Evolutionary conservation across 23 tunicate species (phyloP).

Genomic region (Corella eumyota): DNA sequence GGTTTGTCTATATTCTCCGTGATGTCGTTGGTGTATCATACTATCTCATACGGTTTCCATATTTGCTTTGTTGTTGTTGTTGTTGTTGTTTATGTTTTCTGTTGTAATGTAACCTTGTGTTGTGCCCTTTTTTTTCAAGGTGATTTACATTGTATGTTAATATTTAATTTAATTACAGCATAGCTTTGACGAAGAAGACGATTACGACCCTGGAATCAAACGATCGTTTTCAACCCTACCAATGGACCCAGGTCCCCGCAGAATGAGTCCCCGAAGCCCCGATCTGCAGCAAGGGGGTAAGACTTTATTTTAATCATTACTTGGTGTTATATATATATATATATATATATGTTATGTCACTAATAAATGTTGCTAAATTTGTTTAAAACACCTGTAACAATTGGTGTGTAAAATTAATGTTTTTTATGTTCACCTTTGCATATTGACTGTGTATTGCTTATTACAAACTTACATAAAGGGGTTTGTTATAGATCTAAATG

Average conservation of each 20-base stretch:
- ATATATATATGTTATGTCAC: too few relatives aligned
- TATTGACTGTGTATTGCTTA: too few relatives aligned
- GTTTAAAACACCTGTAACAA: too few relatives aligned
- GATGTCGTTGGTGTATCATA: constrained; percentile 2
- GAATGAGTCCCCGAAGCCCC: constrained; percentile 29
- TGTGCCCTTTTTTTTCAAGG: neutral
- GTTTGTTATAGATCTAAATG: too few relatives aligned
- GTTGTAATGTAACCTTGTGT: neutral
- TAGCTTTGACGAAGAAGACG: neutral
- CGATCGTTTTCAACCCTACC: constrained; percentile 51
- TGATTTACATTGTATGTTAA: neutral
- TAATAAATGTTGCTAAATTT: too few relatives aligned
- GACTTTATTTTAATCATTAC: too few relatives aligned
- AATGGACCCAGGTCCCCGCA: constrained; percentile 57
- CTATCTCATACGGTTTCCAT: neutral
- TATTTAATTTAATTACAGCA: neutral
- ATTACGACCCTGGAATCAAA: constrained; percentile 12
- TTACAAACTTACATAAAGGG: too few relatives aligned
- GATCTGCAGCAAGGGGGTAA: too few relatives aligned
- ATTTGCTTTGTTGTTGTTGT: neutral
- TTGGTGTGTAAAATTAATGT: too few relatives aligned
- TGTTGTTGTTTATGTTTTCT: neutral
- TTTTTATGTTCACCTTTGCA: too few relatives aligned
- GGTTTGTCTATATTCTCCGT: constrained; percentile 4
- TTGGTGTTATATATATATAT: too few relatives aligned